Conservation (phyloP, 2,888 invertebrate species). For the Cheilosia pagana region DNA sequence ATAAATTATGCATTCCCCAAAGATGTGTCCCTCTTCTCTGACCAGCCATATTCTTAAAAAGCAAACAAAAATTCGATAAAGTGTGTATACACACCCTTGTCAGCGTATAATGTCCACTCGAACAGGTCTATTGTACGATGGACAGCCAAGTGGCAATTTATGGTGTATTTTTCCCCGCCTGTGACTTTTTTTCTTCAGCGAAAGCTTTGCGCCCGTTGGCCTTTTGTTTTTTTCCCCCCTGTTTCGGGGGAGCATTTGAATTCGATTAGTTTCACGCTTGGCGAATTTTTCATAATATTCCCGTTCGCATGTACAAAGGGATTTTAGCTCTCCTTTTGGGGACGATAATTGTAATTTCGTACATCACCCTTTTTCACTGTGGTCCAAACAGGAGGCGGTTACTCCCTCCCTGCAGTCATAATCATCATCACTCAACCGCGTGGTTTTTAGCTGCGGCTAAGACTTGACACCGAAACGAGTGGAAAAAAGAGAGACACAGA, state of each 20-base stretch:
- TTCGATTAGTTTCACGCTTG: slow-evolving; percentile 73
- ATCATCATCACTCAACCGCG: slow-evolving; percentile 71
- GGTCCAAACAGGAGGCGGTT: not conserved
- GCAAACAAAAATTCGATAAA: not conserved
- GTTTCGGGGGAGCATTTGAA: slow-evolving; percentile 25
- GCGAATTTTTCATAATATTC: slow-evolving; percentile 52
- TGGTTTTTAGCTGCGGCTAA: slow-evolving; percentile 63
- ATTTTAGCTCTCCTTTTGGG: slow-evolving; percentile 32
- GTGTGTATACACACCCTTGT: slow-evolving; percentile 44
- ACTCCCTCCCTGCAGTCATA: slow-evolving; percentile 37
- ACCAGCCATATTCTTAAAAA: not conserved
- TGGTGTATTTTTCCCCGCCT: slow-evolving; percentile 19
- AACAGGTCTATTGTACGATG: slow-evolving; percentile 50
- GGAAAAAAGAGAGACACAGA: slow-evolving; percentile 4
- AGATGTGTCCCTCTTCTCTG: not conserved
- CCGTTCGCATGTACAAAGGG: slow-evolving; percentile 13
- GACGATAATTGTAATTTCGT: slow-evolving; percentile 42
- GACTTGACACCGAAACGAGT: slow-evolving; percentile 44
- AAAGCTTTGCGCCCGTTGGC: slow-evolving; percentile 42
- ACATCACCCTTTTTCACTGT: slow-evolving; percentile 44
- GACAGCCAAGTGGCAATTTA: slow-evolving; percentile 52
- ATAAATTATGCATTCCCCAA: too few species aligned
- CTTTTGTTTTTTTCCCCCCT: slow-evolving; percentile 10
- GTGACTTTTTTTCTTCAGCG: not conserved
- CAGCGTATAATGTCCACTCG: slow-evolving; percentile 42